Conservation (phyloP, 2,113 vertebrate genomes). For the Tursiops truncatus region DNA sequence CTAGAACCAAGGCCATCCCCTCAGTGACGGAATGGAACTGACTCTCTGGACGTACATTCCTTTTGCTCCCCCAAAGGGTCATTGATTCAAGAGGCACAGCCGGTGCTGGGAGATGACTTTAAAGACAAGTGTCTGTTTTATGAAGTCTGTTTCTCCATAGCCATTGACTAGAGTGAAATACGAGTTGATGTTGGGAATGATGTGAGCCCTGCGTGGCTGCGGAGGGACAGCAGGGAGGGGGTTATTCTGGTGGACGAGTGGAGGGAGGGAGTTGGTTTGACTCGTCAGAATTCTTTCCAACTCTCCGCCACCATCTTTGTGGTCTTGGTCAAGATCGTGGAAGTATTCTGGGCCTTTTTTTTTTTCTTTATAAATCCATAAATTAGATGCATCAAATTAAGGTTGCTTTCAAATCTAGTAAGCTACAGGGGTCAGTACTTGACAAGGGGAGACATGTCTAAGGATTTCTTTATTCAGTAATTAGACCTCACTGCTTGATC, state of each 20-base stretch:
- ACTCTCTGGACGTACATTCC: neutral
- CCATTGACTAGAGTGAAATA: neutral
- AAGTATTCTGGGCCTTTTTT: neutral
- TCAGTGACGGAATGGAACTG: neutral
- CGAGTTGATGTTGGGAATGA: neutral
- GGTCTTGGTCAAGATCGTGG: neutral
- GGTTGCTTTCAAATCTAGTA: slow-evolving; percentile 15
- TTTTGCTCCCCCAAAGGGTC: neutral
- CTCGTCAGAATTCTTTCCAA: neutral
- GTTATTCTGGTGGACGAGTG: neutral
- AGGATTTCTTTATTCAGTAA: slow-evolving; percentile 44
- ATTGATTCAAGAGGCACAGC: neutral
- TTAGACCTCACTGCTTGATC: neutral
- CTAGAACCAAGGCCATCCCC: neutral
- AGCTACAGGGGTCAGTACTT: neutral
- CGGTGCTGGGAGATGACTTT: neutral
- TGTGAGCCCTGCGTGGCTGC: neutral
- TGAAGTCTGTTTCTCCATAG: neutral
- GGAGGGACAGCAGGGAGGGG: neutral
- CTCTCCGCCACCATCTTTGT: neutral
- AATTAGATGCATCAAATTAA: slow-evolving; percentile 15
- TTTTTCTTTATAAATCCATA: neutral
- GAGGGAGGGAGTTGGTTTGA: neutral
- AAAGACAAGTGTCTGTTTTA: neutral
- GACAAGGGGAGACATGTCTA: neutral